Evolutionary conservation across 2,113 vertebrate genomes (phyloP), one percentile per base, ranked within the genome.

Genomic region (Tetrax tetrax): DNA sequence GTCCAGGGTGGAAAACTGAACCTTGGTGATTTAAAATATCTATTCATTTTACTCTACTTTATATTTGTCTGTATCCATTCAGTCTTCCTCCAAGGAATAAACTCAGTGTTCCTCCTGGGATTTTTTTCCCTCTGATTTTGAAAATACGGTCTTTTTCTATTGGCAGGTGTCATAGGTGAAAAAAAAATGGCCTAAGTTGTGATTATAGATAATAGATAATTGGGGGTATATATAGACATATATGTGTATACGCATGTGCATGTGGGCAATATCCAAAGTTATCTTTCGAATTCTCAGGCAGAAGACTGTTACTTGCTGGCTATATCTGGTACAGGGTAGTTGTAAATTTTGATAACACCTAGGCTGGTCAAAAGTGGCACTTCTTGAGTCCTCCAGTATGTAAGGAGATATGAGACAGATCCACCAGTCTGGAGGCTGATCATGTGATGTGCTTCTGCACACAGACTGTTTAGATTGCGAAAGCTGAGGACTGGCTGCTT

Each of bases 241-340:
- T 3, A n/a, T 3, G 21, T 6, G 27, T 5, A 35, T 5, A 23
- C 6, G 7, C 8, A 13, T 11, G 2, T 14, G 3, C 47, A 3
- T 23, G 16, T 29, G 27, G 16, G 8, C 5, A 51, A 43, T 22
- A 18, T 12, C 33, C 21, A n/a, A 72, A 74, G 31, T 56, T 43
- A 79, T 3, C 13, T 60, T 91, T 80, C 83, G 17, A 77, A n/a
- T 3, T 72, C 35, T 60, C 19, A 64, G 9, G 12, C 14, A 68
- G 65, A 56, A 57, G 27, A 20, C 23, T 72, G 23, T 7, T 68
- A 53, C 21, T 56, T 59, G 15, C 12, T n/a, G 33, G 5, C 12
- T 90, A 47, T 8, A 54, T 3, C 7, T 71, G 19, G 6, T 57
- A 45, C 3, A 31, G 22, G 1, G 6, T 41, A 43, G 38, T 2